Percentiles rank a stretch among this genome's conserved stretches.
Evolutionary conservation across 2,888 invertebrate species (phyloP).

Genomic region (Megastigmus dorsalis): DNA sequence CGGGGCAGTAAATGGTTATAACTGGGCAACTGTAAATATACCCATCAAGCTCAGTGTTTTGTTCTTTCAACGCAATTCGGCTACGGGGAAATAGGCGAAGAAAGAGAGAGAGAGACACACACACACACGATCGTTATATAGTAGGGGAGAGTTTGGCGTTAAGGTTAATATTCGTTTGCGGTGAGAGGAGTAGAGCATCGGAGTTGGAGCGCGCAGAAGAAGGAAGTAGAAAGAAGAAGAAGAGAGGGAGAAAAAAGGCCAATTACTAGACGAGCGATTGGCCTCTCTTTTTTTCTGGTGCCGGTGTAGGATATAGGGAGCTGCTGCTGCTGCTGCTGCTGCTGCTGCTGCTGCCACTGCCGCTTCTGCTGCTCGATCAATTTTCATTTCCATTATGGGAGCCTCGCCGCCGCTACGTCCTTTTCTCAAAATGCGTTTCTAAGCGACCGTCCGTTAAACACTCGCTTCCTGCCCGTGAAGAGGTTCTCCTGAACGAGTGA

Average conservation of each 20-base stretch:
- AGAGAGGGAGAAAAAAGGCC: not conserved
- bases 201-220: too few species aligned
- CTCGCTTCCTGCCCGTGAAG: conserved; percentile 43
- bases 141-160: not conserved
- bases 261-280: conserved; percentile 37
- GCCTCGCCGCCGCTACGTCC: conserved; percentile 34
- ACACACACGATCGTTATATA: not conserved
- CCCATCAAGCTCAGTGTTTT: not conserved
- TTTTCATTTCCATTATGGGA: conserved; percentile 62
- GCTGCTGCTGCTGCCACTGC: too few species aligned
- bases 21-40: conserved; percentile 3
- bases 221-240: not conserved
- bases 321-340: too few species aligned
- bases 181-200: not conserved
- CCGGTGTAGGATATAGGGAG: not conserved
- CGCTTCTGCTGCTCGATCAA: conserved; percentile 63
- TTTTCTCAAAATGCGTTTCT: conserved; percentile 64
- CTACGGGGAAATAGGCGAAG: too few species aligned
- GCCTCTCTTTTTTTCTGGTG: conserved; percentile 1
- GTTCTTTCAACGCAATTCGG: not conserved
- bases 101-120: not conserved
- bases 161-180: conserved; percentile 17
- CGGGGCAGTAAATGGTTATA: too few species aligned
- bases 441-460: conserved; percentile 56
- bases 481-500: too few species aligned